Evolutionary conservation across 2,113 vertebrate species (phyloP).

Genomic region (Panthera uncia): DNA sequence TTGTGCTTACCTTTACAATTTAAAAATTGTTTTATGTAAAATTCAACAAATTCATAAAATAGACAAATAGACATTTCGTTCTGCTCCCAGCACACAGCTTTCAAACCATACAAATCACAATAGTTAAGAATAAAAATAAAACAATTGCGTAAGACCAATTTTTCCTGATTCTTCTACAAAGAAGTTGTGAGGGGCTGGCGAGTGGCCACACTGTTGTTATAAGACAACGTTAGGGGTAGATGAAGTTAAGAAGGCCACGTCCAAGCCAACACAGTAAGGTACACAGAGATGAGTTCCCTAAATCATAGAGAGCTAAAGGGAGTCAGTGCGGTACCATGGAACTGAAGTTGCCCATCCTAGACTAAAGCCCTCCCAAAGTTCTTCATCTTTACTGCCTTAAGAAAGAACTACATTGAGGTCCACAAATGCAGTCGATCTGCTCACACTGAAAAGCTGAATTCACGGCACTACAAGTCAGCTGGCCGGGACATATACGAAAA

Average conservation of each 20-base stretch:
- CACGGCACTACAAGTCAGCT: neutral
- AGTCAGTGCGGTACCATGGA: neutral
- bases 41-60: constrained; percentile 38
- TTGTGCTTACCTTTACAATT: constrained; percentile 52
- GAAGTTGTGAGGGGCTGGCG: neutral
- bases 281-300: neutral
- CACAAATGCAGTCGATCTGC: neutral
- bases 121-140: constrained; percentile 18
- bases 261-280: neutral
- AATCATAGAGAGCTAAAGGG: neutral
- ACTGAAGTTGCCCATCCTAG: neutral
- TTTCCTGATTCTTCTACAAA: neutral
- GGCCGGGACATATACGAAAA: neutral
- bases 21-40: neutral
- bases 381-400: neutral
- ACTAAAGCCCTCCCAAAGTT: neutral
- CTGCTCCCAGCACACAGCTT: neutral
- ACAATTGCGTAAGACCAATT: neutral
- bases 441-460: neutral
- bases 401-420: neutral
- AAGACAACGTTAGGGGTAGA: neutral
- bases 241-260: neutral
- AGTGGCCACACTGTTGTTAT: neutral
- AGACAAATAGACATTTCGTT: neutral
- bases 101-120: constrained; percentile 15